phyloP scores from a whole-genome alignment of 1,140 invertebrate species.

The Caerostris darwini region DNA sequence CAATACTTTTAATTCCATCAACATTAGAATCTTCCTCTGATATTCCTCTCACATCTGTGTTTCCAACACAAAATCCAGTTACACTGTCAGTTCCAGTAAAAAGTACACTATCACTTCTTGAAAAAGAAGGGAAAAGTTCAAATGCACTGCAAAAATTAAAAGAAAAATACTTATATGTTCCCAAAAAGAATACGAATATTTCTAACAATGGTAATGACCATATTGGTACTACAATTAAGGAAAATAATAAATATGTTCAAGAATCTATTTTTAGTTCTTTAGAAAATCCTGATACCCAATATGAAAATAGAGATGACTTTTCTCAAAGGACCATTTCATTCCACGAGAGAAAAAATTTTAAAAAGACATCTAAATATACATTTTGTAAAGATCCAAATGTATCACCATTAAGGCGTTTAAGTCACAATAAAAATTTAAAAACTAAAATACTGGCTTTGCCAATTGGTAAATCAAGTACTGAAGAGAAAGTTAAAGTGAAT shows the following conservation, averaged over 20 bases:
- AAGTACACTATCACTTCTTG: constrained; percentile 53
- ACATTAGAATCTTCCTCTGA: neutral
- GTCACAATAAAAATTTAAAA: neutral
- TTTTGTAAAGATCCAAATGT: neutral
- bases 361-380: constrained; percentile 26
- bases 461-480: neutral
- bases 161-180: constrained; percentile 37
- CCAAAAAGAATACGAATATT: neutral
- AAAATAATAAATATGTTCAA: no score
- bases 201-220: neutral
- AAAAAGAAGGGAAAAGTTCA: neutral
- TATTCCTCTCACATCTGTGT: constrained; percentile 35
- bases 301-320: neutral
- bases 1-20: neutral
- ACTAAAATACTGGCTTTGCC: neutral
- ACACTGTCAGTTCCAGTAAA: constrained; percentile 22
- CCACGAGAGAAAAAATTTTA: neutral
- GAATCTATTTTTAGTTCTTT: neutral
- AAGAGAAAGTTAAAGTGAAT: neutral
- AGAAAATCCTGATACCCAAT: no score
- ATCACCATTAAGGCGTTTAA: constrained; percentile 32
- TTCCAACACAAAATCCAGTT: constrained; percentile 50
- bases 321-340: neutral
- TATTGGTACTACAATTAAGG: neutral
- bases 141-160: constrained; percentile 16